Evolutionary conservation across 2,888 invertebrate species (phyloP).

Genomic region (Parnassius smintheus): DNA sequence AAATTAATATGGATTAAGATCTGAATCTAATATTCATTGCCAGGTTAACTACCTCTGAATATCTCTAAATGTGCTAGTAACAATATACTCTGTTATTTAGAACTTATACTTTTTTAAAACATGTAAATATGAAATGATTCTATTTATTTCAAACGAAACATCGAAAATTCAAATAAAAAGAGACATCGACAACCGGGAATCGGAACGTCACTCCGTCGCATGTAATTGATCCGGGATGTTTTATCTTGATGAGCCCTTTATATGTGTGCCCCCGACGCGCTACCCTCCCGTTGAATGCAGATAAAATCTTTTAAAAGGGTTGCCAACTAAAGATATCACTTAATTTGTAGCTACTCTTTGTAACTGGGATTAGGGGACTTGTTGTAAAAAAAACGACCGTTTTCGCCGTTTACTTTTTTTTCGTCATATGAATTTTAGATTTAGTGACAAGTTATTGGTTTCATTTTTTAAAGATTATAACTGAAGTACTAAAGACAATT

Average conservation of each 20-base stretch:
- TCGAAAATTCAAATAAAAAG: conserved; percentile 43
- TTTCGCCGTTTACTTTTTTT: conserved; percentile 50
- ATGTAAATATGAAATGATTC: too few species aligned
- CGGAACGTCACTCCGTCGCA: conserved; percentile 66
- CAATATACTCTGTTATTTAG: too few species aligned
- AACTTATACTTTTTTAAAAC: too few species aligned
- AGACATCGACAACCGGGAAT: conserved; percentile 65
- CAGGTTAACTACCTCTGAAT: conserved; percentile 8
- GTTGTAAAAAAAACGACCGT: conserved; percentile 54
- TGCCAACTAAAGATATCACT: conserved; percentile 79
- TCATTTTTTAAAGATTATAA: conserved; percentile 60
- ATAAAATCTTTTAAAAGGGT: conserved; percentile 79
- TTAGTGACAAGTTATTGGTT: conserved; percentile 51
- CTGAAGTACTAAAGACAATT: conserved; percentile 57
- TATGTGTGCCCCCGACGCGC: conserved; percentile 68
- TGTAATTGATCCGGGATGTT: conserved; percentile 79
- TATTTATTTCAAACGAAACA: conserved; percentile 40
- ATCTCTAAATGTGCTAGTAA: too few species aligned
- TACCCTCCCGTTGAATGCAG: conserved; percentile 71
- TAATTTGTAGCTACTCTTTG: conserved; percentile 79
- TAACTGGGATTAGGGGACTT: conserved; percentile 66
- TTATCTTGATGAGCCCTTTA: conserved; percentile 78
- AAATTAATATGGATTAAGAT: conserved; percentile 48
- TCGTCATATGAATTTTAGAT: conserved; percentile 51
- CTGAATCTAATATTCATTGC: conserved; percentile 33